Base-by-base conservation (phyloP, 2,797 vertebrate species). In the Gouania willdenowi region DNA sequence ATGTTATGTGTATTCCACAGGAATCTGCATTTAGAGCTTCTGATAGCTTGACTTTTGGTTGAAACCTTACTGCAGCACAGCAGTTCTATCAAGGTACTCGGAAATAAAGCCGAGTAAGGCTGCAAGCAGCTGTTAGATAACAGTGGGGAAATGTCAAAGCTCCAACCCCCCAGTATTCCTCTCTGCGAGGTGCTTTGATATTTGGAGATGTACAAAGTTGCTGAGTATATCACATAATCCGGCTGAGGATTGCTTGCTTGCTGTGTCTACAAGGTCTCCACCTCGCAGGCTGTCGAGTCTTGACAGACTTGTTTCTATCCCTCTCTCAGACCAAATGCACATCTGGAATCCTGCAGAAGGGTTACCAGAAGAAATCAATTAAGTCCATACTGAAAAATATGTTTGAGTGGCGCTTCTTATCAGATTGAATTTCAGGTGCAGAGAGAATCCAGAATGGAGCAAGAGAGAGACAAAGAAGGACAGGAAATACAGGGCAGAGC, bases 101-200 rank as follows among this genome's bases (percentile, higher is more conserved):
- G 75, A 76, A 64, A 43, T 4, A 3, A 20, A 1, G n/a, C 18
- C 34, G 42, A 71, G 49, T 68, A 64, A 71, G 45, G 31, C 51
- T 49, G 47, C 5, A 3, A 48, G 47, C 19, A 37, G 21, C 42
- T 71, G 29, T 49, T 38, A 36, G 57, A 61, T 73, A 71, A 65
- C 42, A 45, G 32, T 23, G 5, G 17, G 42, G 62, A 55, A 51
- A 38, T 54, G 25, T 69, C 62, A 56, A 24, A 13, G 28, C 47
- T 39, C 48, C 2, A 36, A 49, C 39, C 45, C 28, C 25, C 23
- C 30, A 45, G 51, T 74, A 44, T 55, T 66, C 21, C 25, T 2
- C 38, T 26, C 37, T 24, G 19, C 26, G 16, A 52, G 48, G 44
- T 66, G 17, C 30, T 50, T 72, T 71, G 41, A 63, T 59, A 55